These are phyloP conservation scores for Terebella lapidaria DNA, from an alignment of 2,888 invertebrate genomes.

Conservation along the genomic window DNA sequence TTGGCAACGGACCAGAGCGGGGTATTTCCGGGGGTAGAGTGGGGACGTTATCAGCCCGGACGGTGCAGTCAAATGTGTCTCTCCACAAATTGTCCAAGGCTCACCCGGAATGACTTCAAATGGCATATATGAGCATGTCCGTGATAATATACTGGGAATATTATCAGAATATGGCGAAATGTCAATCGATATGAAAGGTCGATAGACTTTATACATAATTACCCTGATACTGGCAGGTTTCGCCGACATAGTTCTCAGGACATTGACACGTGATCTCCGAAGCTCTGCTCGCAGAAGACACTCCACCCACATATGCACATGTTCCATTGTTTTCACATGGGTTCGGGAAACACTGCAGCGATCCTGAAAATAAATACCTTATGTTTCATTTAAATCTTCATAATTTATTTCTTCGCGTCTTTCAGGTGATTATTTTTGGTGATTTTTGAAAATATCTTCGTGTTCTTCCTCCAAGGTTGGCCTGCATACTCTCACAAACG, in stretches of 20 bases:
- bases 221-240: slow-evolving; percentile 14
- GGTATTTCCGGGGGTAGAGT: background rate
- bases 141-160: background rate
- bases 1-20: background rate
- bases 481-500: slow-evolving; percentile 20
- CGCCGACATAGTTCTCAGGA: slow-evolving; percentile 7
- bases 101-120: background rate
- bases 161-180: no score
- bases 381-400: background rate
- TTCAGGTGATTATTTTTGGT: no score
- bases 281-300: no score
- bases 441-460: no score
- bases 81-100: background rate
- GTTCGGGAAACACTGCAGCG: slow-evolving; percentile 9
- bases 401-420: no score
- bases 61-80: background rate
- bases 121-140: background rate
- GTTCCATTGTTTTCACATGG: slow-evolving; percentile 19
- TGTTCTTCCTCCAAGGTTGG: background rate
- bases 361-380: slow-evolving; percentile 1
- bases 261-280: slow-evolving; percentile 10
- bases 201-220: background rate
- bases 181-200: no score
- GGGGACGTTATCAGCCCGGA: background rate
- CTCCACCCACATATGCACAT: slow-evolving; percentile 15